A percentile compares a stretch with the other conserved stretches of the same genome.
Evolutionary conservation across 1,140 invertebrate species (phyloP).

Genomic region (Apis laboriosa): DNA sequence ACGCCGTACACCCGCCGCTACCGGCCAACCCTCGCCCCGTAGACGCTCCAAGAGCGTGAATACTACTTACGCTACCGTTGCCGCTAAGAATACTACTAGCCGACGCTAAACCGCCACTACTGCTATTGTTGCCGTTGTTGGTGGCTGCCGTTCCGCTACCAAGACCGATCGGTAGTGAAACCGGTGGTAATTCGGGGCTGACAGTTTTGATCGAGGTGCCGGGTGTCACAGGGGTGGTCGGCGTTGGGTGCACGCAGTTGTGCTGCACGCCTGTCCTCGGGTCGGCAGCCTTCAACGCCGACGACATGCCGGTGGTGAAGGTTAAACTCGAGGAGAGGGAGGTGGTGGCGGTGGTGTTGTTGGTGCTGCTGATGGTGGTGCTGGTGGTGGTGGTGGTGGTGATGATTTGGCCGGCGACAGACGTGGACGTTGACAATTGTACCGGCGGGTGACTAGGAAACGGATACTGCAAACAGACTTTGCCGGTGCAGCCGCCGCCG

Average conservation of each 20-base stretch:
- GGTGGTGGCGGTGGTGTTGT: slow-evolving; percentile 46
- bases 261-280: slow-evolving; percentile 68
- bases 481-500: slow-evolving; percentile 71
- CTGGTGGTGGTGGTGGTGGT: slow-evolving; percentile 53
- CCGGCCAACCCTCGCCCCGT: slow-evolving; percentile 60
- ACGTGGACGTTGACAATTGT: slow-evolving; percentile 71
- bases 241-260: slow-evolving; percentile 74
- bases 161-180: slow-evolving; percentile 72
- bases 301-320: slow-evolving; percentile 44
- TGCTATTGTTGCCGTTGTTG: slow-evolving; percentile 42
- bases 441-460: slow-evolving; percentile 89
- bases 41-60: slow-evolving; percentile 68
- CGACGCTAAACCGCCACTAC: slow-evolving; percentile 58
- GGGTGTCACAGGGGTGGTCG: slow-evolving; percentile 77
- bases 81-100: slow-evolving; percentile 62
- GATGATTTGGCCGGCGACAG: slow-evolving; percentile 32
- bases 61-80: slow-evolving; percentile 58
- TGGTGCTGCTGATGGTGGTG: slow-evolving; percentile 45
- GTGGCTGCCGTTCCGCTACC: slow-evolving; percentile 56
- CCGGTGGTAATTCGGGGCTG: slow-evolving; percentile 78
- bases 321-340: slow-evolving; percentile 49
- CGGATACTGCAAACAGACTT: slow-evolving; percentile 88
- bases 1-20: slow-evolving; percentile 22
- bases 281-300: slow-evolving; percentile 59
- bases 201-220: slow-evolving; percentile 78